Percentiles rank a stretch among this genome's conserved stretches.
phyloP scores from a whole-genome alignment of 1,140 invertebrate species.

The Samia ricini region DNA sequence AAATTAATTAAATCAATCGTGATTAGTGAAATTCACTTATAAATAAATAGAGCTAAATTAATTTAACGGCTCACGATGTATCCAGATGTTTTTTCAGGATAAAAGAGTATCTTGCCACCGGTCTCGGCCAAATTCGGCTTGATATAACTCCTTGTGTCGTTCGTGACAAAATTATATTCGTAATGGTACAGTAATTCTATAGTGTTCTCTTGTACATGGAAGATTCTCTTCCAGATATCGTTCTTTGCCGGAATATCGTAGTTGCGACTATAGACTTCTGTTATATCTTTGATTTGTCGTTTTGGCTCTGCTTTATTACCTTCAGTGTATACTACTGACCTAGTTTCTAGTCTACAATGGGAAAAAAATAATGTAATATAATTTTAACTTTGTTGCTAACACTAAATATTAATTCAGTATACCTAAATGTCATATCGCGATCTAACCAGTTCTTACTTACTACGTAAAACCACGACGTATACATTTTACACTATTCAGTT shows the following conservation, averaged over 20 bases:
- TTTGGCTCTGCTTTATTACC: slow-evolving; percentile 53
- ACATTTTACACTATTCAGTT: too few species aligned
- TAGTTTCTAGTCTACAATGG: slow-evolving; percentile 50
- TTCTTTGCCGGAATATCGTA: slow-evolving; percentile 71
- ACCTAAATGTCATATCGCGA: too few species aligned
- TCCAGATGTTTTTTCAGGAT: slow-evolving; percentile 80
- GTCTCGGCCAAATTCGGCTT: slow-evolving; percentile 83
- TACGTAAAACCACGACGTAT: too few species aligned
- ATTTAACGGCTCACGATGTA: slow-evolving; percentile 77
- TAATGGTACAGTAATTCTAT: slow-evolving; percentile 85
- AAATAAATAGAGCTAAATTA: too few species aligned
- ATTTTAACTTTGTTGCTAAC: too few species aligned
- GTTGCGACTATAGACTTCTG: slow-evolving; percentile 82
- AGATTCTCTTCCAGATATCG: slow-evolving; percentile 83
- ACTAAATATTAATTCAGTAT: too few species aligned
- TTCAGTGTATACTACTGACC: slow-evolving; percentile 54
- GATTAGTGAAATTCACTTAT: too few species aligned
- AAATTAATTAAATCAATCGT: too few species aligned
- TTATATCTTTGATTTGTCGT: slow-evolving; percentile 67
- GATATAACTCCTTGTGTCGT: slow-evolving; percentile 80
- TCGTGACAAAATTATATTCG: slow-evolving; percentile 81
- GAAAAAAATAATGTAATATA: too few species aligned
- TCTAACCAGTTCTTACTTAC: too few species aligned
- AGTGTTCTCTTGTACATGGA: slow-evolving; percentile 79
- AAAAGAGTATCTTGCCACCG: slow-evolving; percentile 80